phyloP scores from a whole-genome alignment of 1,140 invertebrate genomes.

The Nymphalis io region DNA sequence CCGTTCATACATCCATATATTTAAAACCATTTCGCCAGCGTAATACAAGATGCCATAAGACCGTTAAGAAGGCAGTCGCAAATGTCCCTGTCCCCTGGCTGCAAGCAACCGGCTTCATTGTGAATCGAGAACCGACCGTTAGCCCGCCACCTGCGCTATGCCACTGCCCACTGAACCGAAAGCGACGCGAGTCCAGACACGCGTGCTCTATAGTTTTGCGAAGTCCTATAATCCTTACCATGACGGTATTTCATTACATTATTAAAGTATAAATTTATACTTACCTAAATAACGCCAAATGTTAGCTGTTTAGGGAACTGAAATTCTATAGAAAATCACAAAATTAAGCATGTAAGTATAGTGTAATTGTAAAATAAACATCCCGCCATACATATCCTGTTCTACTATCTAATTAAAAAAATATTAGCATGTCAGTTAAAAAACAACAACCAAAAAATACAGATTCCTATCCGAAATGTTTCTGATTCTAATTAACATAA shows the following conservation, averaged over 20 bases:
- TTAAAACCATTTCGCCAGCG: slow-evolving; percentile 29
- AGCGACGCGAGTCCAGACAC: slow-evolving; percentile 65
- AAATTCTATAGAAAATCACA: no score
- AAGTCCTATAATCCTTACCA: slow-evolving; percentile 19
- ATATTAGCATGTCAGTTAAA: no score
- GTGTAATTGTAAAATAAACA: no score
- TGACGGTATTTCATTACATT: background rate
- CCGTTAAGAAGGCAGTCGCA: slow-evolving; percentile 43
- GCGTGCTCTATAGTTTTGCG: slow-evolving; percentile 44
- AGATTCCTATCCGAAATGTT: no score
- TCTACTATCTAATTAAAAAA: no score
- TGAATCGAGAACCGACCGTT: slow-evolving; percentile 54
- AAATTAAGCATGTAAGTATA: no score
- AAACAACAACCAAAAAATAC: no score
- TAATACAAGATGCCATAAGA: slow-evolving; percentile 42
- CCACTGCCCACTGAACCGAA: slow-evolving; percentile 68
- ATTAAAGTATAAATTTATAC: background rate
- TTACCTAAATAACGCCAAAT: background rate
- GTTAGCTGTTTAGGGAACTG: background rate
- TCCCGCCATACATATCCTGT: no score
- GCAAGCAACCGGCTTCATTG: slow-evolving; percentile 40
- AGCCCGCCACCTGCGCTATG: slow-evolving; percentile 63
- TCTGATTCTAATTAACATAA: no score
- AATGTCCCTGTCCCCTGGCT: slow-evolving; percentile 46
- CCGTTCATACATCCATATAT: slow-evolving; percentile 16